phyloP scores from a whole-genome alignment of 2,797 vertebrate species.

The Phoeniculus purpureus region DNA sequence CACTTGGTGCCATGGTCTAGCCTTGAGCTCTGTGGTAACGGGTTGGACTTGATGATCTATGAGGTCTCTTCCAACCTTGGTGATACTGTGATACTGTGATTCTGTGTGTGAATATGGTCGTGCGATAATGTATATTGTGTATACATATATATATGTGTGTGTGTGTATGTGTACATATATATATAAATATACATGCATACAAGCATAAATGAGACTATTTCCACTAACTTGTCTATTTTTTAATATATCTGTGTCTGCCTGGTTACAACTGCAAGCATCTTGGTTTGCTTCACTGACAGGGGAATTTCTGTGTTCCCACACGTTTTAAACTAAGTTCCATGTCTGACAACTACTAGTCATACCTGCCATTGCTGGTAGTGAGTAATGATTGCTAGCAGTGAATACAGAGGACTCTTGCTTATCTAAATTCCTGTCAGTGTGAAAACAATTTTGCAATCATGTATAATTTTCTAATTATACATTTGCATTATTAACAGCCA shows the following conservation, averaged over 20 bases:
- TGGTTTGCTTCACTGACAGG: not conserved
- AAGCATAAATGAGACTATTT: not conserved
- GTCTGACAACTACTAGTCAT: constrained; percentile 53
- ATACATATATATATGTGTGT: too few relatives aligned
- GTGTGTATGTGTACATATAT: not conserved
- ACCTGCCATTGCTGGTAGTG: constrained; percentile 37
- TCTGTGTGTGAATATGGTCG: too few relatives aligned
- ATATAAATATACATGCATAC: not conserved
- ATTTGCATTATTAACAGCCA: constrained; percentile 83
- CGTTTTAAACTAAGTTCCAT: constrained; percentile 40
- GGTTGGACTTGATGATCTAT: too few relatives aligned
- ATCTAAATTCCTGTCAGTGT: constrained; percentile 51
- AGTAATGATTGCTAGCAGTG: constrained; percentile 7
- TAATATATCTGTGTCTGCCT: not conserved
- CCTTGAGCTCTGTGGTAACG: too few relatives aligned
- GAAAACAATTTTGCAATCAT: constrained; percentile 43
- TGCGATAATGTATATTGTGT: not conserved
- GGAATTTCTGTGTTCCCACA: constrained; percentile 12
- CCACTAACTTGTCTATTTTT: not conserved
- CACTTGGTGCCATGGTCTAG: too few relatives aligned
- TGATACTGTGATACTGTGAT: too few relatives aligned
- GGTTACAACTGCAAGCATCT: not conserved
- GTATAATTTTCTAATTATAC: constrained; percentile 51
- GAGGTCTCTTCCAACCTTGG: too few relatives aligned
- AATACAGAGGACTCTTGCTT: constrained; percentile 4